Percentiles rank a stretch among this genome's conserved stretches.
These are phyloP conservation scores for Calephelis perditalis DNA, from an alignment of 2,888 invertebrate species.

Conservation along the genomic window DNA sequence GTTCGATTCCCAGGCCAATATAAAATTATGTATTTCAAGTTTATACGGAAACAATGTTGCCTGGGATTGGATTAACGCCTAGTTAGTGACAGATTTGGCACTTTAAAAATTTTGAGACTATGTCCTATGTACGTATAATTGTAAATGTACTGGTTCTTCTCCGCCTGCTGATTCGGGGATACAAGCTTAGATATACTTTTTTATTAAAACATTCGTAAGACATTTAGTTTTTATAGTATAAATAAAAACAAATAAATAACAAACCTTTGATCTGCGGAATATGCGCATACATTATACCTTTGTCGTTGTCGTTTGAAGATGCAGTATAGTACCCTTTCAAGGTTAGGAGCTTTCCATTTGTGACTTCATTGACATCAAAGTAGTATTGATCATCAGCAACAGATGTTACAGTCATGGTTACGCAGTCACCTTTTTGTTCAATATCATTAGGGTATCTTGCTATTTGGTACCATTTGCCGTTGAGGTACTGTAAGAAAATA, in stretches of 20 bases:
- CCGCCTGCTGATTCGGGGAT: too few relatives aligned
- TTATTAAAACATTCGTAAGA: too few relatives aligned
- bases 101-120: too few relatives aligned
- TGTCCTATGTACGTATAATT: too few relatives aligned
- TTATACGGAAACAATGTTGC: too few relatives aligned
- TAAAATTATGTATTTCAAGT: too few relatives aligned
- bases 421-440: not conserved
- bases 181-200: too few relatives aligned
- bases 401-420: not conserved
- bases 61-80: too few relatives aligned
- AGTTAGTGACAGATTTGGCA: too few relatives aligned
- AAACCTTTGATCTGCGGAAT: not conserved
- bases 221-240: not conserved
- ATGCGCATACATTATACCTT: not conserved
- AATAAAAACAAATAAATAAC: not conserved
- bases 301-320: not conserved
- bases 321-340: not conserved
- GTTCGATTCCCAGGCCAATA: too few relatives aligned
- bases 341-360: not conserved
- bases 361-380: not conserved
- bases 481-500: not conserved
- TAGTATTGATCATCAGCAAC: not conserved
- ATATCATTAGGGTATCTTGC: constrained; percentile 1
- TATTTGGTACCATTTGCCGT: not conserved
- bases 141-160: too few relatives aligned